Evolutionary conservation across 2,888 invertebrate genomes (phyloP), one percentile per base, ranked within the genome.

Genomic region (Cataglyphis livida): DNA sequence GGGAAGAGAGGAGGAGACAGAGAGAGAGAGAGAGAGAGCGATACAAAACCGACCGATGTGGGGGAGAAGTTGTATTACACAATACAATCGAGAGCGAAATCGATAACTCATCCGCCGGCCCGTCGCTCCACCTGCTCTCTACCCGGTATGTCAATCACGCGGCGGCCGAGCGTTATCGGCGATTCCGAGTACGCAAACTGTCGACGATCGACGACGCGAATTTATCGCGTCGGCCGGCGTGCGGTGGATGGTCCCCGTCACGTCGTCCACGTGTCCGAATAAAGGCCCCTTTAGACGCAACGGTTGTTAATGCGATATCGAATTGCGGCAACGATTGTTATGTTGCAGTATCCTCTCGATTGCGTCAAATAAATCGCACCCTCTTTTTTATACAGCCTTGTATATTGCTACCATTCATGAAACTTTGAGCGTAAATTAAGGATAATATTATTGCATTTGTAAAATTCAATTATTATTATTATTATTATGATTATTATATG

Each of bases 51-150:
- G 51, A 7, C 32, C 21, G 41, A 38, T 73, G 35, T 48, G 71
- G 35, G 82, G 65, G 57, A 28, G 78, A 68, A 83, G 83, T 78
- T 76, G 74, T 81, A 68, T 75, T 70, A 74, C 78, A 90, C 87
- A 89, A 74, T 81, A 90, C 87, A 89, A 90, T 89, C 90, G 90
- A 86, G 87, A 85, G 83, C 85, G 73, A 89, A 85, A 89, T 90
- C 89, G 89, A 89, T 89, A 89, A 90, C 90, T 85, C 88, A 85
- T 88, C 87, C 81, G 66, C 70, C 83, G 44, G 82, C 84, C 85
- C 73, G 70, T 48, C 76, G 74, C 62, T 62, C 44, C 71, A 70
- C 78, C 78, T 78, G 78, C 71, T 78, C 78, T 21, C 78, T 21
- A 71, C 68, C 65, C 75, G 12, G 65, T 73, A 82, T 87, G 87